Evolutionary conservation across 2,888 invertebrate genomes (phyloP).

Genomic region (Aspidiotus destructor): DNA sequence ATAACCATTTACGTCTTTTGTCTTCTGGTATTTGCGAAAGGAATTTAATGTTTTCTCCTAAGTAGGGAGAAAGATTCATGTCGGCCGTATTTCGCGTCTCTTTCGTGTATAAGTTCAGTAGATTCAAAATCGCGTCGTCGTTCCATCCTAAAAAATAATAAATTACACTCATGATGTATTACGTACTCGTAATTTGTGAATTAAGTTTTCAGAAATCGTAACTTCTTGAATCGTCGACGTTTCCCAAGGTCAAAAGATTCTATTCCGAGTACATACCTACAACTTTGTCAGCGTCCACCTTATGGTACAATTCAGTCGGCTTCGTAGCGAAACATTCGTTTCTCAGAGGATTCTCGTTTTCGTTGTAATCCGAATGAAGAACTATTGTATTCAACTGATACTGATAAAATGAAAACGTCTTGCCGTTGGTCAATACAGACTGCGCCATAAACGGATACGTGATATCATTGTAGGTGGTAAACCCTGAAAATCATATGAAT

Average conservation of each 20-base stretch:
- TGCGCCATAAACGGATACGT: conserved; percentile 86
- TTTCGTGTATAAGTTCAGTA: conserved; percentile 67
- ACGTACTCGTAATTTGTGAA: no score
- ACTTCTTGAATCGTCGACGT: no score
- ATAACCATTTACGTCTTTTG: conserved; percentile 58
- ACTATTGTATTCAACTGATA: conserved; percentile 86
- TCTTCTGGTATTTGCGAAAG: conserved; percentile 60
- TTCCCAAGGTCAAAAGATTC: no score
- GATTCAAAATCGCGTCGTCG: conserved; percentile 60
- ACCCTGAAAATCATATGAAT: conserved; percentile 47
- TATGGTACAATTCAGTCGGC: conserved; percentile 62
- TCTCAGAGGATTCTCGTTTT: conserved; percentile 53
- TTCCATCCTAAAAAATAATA: conserved; percentile 55
- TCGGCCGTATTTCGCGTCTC: conserved; percentile 52
- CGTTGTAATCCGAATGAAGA: conserved; percentile 53
- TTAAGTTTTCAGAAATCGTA: no score
- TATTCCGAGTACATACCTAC: conserved; percentile 45
- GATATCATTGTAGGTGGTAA: conserved; percentile 79
- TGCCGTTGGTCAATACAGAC: conserved; percentile 79
- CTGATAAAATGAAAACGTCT: conserved; percentile 70
- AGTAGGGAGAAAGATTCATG: conserved; percentile 61
- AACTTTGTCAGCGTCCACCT: conserved; percentile 54
- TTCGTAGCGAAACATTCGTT: conserved; percentile 74
- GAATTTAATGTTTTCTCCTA: conserved; percentile 50
- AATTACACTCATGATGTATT: no score